These are phyloP conservation scores for Meloidogyne exigua DNA, from an alignment of 1,140 invertebrate species.

Conservation along the genomic window DNA sequence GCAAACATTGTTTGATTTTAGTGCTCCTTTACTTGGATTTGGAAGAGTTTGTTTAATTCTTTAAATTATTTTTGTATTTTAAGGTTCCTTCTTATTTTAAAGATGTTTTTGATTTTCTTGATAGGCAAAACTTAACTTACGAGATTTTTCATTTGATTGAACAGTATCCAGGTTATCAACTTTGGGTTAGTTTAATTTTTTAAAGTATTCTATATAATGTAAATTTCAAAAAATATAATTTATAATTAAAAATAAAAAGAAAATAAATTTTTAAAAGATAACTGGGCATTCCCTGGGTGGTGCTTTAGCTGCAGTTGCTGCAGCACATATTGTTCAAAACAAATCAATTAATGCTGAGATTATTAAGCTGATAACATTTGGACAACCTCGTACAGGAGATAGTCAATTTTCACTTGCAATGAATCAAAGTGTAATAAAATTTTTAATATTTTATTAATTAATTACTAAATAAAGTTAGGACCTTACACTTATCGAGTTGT, in stretches of 20 bases:
- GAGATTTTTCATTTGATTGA: constrained; percentile 5
- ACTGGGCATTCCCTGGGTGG: constrained; percentile 33
- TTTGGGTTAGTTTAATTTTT: constrained; percentile 29
- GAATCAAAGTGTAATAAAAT: not conserved
- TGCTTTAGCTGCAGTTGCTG: constrained; percentile 26
- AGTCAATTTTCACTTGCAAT: not conserved
- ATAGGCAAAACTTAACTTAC: not conserved
- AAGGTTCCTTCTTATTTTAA: constrained; percentile 15
- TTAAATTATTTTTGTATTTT: not conserved
- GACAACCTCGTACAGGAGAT: constrained; percentile 50
- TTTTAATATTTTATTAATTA: no score
- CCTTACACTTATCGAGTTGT: constrained; percentile 38
- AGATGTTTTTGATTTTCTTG: constrained; percentile 15
- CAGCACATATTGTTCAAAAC: constrained; percentile 32
- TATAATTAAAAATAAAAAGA: no score
- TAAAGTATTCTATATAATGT: no score
- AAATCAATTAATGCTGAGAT: constrained; percentile 15
- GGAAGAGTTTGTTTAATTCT: not conserved
- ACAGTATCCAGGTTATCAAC: constrained; percentile 12
- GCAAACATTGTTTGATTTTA: not conserved
- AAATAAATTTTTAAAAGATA: no score
- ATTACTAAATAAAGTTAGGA: not conserved
- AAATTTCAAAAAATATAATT: no score
- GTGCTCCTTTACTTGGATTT: not conserved
- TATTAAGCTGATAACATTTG: constrained; percentile 51